A percentile compares a stretch with the other conserved stretches of the same genome.
Evolutionary conservation across 2,113 vertebrate species (phyloP).

Genomic region (Ia io): DNA sequence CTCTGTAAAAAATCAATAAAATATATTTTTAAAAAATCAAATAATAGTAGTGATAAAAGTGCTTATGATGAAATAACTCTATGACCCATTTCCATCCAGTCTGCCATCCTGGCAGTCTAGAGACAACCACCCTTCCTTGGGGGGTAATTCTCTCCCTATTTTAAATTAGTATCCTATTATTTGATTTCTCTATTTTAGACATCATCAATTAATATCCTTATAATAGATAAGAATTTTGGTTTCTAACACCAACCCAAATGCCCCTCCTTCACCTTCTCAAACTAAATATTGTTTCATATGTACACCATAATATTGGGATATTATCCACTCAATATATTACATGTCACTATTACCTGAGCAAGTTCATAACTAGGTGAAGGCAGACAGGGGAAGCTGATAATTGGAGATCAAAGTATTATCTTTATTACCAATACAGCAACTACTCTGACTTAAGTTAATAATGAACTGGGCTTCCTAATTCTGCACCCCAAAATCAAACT

Average conservation of each 20-base stretch:
- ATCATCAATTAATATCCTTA: not conserved
- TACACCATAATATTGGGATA: not conserved
- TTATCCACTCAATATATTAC: not conserved
- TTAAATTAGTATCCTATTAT: not conserved
- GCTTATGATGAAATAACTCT: not conserved
- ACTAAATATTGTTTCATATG: not conserved
- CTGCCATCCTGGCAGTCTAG: not conserved
- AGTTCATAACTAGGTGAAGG: not conserved
- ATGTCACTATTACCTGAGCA: not conserved
- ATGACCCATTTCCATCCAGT: not conserved
- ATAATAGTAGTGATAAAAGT: not conserved
- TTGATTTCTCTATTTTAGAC: not conserved
- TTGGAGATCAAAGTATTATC: not conserved
- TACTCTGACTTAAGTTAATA: not conserved
- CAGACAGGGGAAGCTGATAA: not conserved
- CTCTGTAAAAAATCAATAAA: no score
- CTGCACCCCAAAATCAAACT: constrained; percentile 29
- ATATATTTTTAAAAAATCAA: no score
- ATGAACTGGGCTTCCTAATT: not conserved
- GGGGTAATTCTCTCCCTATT: not conserved
- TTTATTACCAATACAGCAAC: not conserved
- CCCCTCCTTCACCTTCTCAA: not conserved
- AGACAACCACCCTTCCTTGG: not conserved
- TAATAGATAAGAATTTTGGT: not conserved
- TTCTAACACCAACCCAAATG: not conserved